Evolutionary conservation across 1,140 invertebrate species (phyloP), one percentile per base, ranked within the genome.

Genomic region (Diplogasteroides magnus): DNA sequence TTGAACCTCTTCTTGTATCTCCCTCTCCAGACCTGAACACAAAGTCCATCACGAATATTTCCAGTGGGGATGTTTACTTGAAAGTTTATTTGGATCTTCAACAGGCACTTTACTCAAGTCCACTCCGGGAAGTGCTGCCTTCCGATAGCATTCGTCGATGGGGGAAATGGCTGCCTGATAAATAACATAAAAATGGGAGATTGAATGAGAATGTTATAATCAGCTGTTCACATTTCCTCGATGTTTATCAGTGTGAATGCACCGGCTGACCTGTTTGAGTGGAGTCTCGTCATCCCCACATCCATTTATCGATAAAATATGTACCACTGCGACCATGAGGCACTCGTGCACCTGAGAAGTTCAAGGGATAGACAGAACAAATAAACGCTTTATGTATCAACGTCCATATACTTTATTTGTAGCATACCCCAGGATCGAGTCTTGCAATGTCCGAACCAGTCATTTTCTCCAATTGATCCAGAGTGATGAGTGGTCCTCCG

Each of bases 111-210:
- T 19, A 19, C 37, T 27, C 3, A 31, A n/a, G 28, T 31, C 55
- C 25, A 57, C 27, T 27, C 48, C 56, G 28, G 37, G 23, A 65
- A 56, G 26, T 15, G 48, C 60, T 31, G 68, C 68, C n/a, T 64
- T 48, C 31, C 71, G 67, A 62, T 72, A 72, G 58, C 70, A 72
- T 1, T 61, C 56, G 37, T 72, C 70, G 56, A 72, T 72, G 14
- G 67, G 19, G 55, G 25, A 25, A 27, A 72, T 72, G 32, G 73
- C 32, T 28, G 71, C 13, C 15, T 73, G 29, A 31, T 71, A 67
- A 29, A 56, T n/a, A 13, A 71, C n/a, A n/a, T n/a, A n/a, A n/a
- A n/a, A n/a, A n/a, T n/a, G n/a, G n/a, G n/a, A n/a, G n/a, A n/a
- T n/a, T n/a, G n/a, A n/a, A n/a, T n/a, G n/a, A n/a, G n/a, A 48